Conservation (phyloP, 1,140 invertebrate genomes). For the Globodera rostochiensis region DNA sequence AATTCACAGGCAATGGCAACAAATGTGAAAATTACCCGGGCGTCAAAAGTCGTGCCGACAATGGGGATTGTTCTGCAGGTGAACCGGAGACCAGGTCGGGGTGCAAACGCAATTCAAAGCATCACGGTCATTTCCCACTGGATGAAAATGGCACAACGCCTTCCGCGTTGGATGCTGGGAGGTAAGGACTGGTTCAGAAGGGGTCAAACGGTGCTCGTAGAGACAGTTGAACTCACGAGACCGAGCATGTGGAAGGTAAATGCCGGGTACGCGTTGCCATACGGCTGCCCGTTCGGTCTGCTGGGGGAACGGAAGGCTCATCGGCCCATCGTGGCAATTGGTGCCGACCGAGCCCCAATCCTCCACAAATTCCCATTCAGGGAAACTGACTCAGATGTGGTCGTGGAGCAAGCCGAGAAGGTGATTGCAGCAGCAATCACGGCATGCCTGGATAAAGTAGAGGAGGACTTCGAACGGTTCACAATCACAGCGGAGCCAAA, state of each 20-base stretch:
- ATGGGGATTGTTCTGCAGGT: neutral
- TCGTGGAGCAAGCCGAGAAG: neutral
- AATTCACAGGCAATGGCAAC: conserved; percentile 5
- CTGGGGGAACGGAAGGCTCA: neutral
- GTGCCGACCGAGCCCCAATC: no score
- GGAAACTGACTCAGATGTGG: neutral
- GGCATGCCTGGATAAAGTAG: neutral
- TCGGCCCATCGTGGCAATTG: neutral
- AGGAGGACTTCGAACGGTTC: neutral
- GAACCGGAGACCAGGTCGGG: neutral
- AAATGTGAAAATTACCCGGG: neutral
- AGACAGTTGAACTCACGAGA: neutral
- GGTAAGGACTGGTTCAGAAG: conserved; percentile 2
- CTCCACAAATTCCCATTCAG: neutral
- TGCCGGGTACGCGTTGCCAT: neutral
- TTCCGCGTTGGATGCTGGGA: neutral
- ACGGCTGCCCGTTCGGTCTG: neutral
- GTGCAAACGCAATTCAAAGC: neutral
- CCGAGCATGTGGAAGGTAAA: conserved; percentile 12
- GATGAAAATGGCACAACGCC: neutral
- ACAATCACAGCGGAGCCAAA: neutral
- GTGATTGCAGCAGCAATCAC: conserved; percentile 6
- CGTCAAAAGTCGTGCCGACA: neutral
- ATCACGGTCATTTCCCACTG: neutral
- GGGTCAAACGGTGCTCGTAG: neutral